Conservation (phyloP, 1,140 invertebrate species). For the Luehdorfia chinensis region DNA sequence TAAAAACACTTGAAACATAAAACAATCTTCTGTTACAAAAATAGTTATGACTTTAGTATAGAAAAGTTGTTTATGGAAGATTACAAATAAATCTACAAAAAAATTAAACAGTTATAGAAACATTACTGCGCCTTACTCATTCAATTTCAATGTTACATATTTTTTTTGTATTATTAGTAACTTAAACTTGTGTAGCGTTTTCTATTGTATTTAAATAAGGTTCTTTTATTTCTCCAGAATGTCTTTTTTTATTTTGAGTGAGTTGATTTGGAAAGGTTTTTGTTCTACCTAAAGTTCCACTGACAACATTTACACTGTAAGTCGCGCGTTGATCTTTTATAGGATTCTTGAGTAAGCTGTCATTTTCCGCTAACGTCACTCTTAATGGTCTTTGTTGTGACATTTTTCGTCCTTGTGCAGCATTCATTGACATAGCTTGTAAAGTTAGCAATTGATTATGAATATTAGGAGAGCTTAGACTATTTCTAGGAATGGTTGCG, state of each 20-base stretch:
- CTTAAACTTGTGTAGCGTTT: slow-evolving; percentile 60
- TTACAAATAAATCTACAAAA: background rate
- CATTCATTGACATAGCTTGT: slow-evolving; percentile 49
- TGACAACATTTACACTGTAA: slow-evolving; percentile 52
- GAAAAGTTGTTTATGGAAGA: no score
- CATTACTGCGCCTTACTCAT: background rate
- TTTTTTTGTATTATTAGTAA: no score
- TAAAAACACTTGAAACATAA: no score
- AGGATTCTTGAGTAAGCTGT: slow-evolving; percentile 43
- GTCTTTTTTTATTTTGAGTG: slow-evolving; percentile 47
- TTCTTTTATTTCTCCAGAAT: slow-evolving; percentile 58
- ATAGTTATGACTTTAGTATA: no score
- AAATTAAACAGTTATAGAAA: background rate
- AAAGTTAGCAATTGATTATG: slow-evolving; percentile 59
- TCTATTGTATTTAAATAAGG: slow-evolving; percentile 54
- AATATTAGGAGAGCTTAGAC: slow-evolving; percentile 67
- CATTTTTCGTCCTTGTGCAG: slow-evolving; percentile 27
- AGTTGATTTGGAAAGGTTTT: slow-evolving; percentile 43
- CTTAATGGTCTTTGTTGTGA: slow-evolving; percentile 51
- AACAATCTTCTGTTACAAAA: no score
- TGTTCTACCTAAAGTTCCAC: slow-evolving; percentile 40
- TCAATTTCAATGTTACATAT: no score
- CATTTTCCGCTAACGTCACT: slow-evolving; percentile 52
- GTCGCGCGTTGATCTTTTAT: slow-evolving; percentile 36
- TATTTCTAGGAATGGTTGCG: slow-evolving; percentile 61